phyloP scores from a whole-genome alignment of 2,113 vertebrate genomes.

The Ptyas mucosa region DNA sequence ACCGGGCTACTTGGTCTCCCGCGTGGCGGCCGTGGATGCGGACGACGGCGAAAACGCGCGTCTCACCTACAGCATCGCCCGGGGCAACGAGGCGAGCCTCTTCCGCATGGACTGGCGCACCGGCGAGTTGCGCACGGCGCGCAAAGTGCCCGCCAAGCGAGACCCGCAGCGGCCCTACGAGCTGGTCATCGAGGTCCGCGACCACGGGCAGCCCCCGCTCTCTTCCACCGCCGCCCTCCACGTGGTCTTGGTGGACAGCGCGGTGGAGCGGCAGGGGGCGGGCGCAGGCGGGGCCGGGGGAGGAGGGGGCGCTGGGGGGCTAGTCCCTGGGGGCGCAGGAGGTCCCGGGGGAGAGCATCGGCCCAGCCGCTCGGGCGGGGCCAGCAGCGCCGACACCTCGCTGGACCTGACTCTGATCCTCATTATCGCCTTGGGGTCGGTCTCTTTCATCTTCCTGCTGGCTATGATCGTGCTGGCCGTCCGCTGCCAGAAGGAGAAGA shows the following conservation, averaged over 20 bases:
- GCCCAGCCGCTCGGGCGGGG: conserved; percentile 63
- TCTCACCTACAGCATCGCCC: conserved; percentile 89
- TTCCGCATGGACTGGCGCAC: conserved; percentile 97
- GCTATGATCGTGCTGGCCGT: conserved; percentile 96
- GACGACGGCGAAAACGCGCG: conserved; percentile 95
- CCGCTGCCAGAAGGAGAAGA: conserved; percentile 95
- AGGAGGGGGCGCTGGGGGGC: conserved; percentile 28
- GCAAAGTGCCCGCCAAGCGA: conserved; percentile 82
- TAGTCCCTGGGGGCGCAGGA: conserved; percentile 21
- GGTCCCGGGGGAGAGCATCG: conserved; percentile 65
- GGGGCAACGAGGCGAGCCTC: conserved; percentile 90
- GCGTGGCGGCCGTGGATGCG: conserved; percentile 88
- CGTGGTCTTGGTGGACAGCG: conserved; percentile 85
- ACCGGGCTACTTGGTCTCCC: conserved; percentile 90
- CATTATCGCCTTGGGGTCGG: conserved; percentile 91
- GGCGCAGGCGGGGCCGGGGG: conserved; percentile 25
- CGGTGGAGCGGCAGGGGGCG: conserved; percentile 71
- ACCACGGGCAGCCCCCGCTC: conserved; percentile 93
- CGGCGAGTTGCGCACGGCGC: conserved; percentile 87
- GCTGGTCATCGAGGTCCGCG: conserved; percentile 90
- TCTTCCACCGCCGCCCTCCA: conserved; percentile 88
- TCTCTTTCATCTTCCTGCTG: conserved; percentile 93
- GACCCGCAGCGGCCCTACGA: conserved; percentile 88
- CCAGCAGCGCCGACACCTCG: conserved; percentile 77
- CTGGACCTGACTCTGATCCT: conserved; percentile 93